Base-by-base conservation (phyloP, 2,113 vertebrate genomes). In the Tursiops truncatus region DNA sequence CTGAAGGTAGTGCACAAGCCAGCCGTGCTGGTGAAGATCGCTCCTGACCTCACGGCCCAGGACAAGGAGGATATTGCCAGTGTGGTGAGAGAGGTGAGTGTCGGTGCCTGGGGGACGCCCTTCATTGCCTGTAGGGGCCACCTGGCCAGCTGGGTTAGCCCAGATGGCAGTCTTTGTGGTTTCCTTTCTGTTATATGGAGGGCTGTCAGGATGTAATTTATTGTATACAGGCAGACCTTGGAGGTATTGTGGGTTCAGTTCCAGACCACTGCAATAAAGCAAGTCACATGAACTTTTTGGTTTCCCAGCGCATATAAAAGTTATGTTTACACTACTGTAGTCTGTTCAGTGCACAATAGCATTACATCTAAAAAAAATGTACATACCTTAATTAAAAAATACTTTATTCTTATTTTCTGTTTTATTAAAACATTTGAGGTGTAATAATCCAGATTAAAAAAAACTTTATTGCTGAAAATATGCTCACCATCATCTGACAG, bases 1-100 rank as follows among this genome's bases (percentile, higher is more conserved):
- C 97, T 99, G 95, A 98, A 98, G 93, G 97, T 88, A 1, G 50
- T 94, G 13, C 98, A 0, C 36, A 99, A 98, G 91, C 99, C 99
- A 0, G 99, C 99, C 0, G 98, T 99, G 62, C 98, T 99, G 97
- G 99, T 99, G 95, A 99, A 99, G 98, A 99, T 99, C 0, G 99
- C 99, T 2, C 99, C 99, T 0, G 99, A 99, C 98, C 99, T 99
- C 95, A 99, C 98, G 0, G 11, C 93, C 0, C 99, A 99, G 98
- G 99, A 99, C 98, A 99, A 99, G 97, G 97, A 95, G 97, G 99
- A 99, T 95, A 99, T 99, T 0, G 99, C 99, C 53, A 98, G 98
- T 0, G 98, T 99, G 50, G 96, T 99, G 80, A 99, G 97, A 3
- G 99, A 99, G 99, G 99, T 99, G 83, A 58, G 97, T 11, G 23